Conservation (phyloP, 2,797 vertebrate genomes). For the Pagetopsis macropterus region DNA sequence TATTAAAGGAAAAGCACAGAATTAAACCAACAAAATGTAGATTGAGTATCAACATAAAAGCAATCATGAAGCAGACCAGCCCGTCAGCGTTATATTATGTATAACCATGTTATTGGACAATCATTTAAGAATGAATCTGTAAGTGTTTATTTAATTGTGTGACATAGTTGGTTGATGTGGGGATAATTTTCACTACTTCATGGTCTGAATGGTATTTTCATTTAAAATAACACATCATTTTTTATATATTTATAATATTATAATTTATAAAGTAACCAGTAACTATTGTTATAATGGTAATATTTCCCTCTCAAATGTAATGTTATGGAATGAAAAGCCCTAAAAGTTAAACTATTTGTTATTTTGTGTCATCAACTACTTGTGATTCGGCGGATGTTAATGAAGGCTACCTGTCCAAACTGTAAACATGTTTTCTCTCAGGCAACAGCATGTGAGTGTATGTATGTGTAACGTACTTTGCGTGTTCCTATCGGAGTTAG, state of each 20-base stretch:
- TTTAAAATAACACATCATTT: not conserved
- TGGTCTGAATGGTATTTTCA: not conserved
- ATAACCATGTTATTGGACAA: not conserved
- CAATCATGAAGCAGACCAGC: not conserved
- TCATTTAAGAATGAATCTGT: not conserved
- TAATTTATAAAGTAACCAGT: not conserved
- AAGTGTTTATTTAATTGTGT: not conserved
- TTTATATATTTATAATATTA: not conserved
- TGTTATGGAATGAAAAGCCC: too few relatives aligned
- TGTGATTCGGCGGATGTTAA: conserved; percentile 20
- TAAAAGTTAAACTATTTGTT: too few relatives aligned
- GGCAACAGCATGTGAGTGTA: conserved; percentile 17
- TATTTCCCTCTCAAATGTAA: not conserved
- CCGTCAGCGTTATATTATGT: not conserved
- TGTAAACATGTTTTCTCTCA: conserved; percentile 1
- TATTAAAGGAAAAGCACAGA: not conserved
- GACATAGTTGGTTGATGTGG: fast-evolving
- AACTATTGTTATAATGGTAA: not conserved
- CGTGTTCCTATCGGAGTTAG: conserved; percentile 56
- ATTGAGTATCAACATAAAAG: not conserved
- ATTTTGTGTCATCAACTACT: conserved; percentile 13
- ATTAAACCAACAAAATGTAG: not conserved
- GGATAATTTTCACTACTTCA: not conserved
- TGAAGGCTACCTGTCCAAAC: conserved; percentile 82
- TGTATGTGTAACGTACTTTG: conserved; percentile 62